These are phyloP conservation scores for Apostichopus leukothele DNA, from an alignment of 53 echinoderm and acorn worm genomes.

Conservation along the genomic window DNA sequence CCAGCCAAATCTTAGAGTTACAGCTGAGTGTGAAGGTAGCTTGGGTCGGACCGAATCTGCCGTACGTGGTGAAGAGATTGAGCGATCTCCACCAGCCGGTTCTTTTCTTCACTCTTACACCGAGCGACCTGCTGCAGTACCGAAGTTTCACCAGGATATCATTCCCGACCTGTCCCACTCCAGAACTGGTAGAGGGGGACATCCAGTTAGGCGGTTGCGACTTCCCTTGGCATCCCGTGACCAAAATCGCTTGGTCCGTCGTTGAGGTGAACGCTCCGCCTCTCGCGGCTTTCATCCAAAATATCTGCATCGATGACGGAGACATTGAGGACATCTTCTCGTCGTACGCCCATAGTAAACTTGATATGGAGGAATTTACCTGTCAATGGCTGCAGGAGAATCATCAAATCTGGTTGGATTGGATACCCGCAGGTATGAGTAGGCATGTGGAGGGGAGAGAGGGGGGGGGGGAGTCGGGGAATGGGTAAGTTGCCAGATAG, in stretches of 20 bases:
- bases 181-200: constrained; percentile 18
- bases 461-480: too few relatives aligned
- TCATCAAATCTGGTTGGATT: constrained; percentile 57
- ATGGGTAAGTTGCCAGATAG: too few relatives aligned
- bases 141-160: constrained; percentile 67
- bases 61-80: constrained; percentile 55
- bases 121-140: constrained; percentile 62
- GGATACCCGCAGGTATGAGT: constrained; percentile 59
- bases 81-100: constrained; percentile 55
- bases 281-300: constrained; percentile 57
- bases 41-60: constrained; percentile 84
- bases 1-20: constrained; percentile 71
- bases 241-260: constrained; percentile 69
- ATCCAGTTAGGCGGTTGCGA: constrained; percentile 66
- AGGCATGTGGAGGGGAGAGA: too few relatives aligned
- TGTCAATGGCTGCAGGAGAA: constrained; percentile 76
- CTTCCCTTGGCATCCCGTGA: constrained; percentile 66
- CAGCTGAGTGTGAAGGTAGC: constrained; percentile 70
- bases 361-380: constrained; percentile 54
- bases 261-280: constrained; percentile 62
- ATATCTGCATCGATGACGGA: constrained; percentile 53
- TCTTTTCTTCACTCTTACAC: constrained; percentile 77
- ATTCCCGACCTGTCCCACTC: constrained; percentile 74
- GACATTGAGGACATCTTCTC: not conserved
- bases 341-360: not conserved